Conservation (phyloP, 2,888 invertebrate genomes). For the Crematogaster levior region DNA sequence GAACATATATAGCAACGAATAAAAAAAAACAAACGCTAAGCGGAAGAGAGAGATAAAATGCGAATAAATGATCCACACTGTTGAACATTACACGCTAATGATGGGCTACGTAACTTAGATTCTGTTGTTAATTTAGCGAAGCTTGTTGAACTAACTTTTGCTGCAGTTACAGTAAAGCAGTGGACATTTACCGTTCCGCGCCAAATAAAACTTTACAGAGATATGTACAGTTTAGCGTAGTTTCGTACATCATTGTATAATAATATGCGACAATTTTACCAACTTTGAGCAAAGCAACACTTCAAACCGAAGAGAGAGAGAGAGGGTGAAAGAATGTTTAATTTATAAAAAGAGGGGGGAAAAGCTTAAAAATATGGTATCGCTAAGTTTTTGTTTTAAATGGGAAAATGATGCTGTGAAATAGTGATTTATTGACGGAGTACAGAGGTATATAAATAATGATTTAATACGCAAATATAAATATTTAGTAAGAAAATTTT, state of each 20-base stretch:
- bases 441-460: constrained; percentile 79
- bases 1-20: constrained; percentile 32
- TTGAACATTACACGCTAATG: constrained; percentile 29
- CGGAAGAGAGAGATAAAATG: constrained; percentile 3
- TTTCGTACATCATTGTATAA: constrained; percentile 53
- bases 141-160: constrained; percentile 45
- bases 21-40: not conserved
- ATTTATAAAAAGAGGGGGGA: constrained; percentile 10
- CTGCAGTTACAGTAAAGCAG: constrained; percentile 42
- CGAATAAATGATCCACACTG: constrained; percentile 26
- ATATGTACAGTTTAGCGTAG: constrained; percentile 46
- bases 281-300: constrained; percentile 41
- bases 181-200: constrained; percentile 40
- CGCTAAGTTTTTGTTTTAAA: constrained; percentile 77
- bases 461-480: constrained; percentile 82
- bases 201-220: constrained; percentile 17
- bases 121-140: constrained; percentile 38
- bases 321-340: constrained; percentile 44
- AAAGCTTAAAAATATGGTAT: constrained; percentile 66
- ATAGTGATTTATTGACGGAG: constrained; percentile 83
- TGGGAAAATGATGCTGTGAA: constrained; percentile 83
- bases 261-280: constrained; percentile 55
- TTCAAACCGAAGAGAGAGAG: constrained; percentile 26
- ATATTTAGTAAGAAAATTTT: constrained; percentile 79
- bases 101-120: constrained; percentile 48